Base-by-base conservation (phyloP, 2,113 vertebrate species). In the Colaptes auratus region DNA sequence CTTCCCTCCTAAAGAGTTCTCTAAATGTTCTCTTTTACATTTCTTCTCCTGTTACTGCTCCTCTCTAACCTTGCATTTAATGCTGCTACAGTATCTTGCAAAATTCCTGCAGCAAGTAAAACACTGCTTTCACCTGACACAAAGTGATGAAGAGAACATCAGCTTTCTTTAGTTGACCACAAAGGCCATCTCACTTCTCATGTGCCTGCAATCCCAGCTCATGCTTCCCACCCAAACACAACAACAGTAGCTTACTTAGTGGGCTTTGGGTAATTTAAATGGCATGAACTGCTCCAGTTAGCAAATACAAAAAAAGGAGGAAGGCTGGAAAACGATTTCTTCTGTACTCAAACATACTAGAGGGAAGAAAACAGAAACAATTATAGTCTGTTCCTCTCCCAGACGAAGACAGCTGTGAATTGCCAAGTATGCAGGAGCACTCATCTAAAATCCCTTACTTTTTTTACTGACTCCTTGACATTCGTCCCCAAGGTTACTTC, bases 211-310 rank as follows among this genome's bases (percentile, higher is more conserved):
- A 46, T 1, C 66, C 58, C 63, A 60, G 53, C 58, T 87, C 17
- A 8, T 36, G 66, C 84, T 72, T 94, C 88, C 90, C 85, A 88
- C 79, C 52, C 92, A 74, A 88, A 88, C 35, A 86, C 80, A 80
- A 82, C 69, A 56, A 48, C 44, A 61, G 67, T 8, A 56, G 53
- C 72, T 91, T 59, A 63, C 61, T 64, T 61, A 4, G 28, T 78
- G 33, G 53, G 69, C 87, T 93, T 7, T 82, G 76, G 79, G 50
- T 18, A 69, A 69, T 78, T 83, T 48, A 60, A 92, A 95, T 31
- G 53, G 91, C 70, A 92, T 71, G 4, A 94, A 77, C 82, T 72
- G 93, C 91, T 92, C 94, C 90, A 95, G 90, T 95, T 91, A 89
- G 91, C 93, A 96, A 96, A 86, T 53, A 95, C 92, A 95, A 91